A percentile compares a stretch with the other conserved stretches of the same genome.
These are phyloP conservation scores for Cephus runcator DNA, from an alignment of 2,888 invertebrate genomes.

Conservation along the genomic window DNA sequence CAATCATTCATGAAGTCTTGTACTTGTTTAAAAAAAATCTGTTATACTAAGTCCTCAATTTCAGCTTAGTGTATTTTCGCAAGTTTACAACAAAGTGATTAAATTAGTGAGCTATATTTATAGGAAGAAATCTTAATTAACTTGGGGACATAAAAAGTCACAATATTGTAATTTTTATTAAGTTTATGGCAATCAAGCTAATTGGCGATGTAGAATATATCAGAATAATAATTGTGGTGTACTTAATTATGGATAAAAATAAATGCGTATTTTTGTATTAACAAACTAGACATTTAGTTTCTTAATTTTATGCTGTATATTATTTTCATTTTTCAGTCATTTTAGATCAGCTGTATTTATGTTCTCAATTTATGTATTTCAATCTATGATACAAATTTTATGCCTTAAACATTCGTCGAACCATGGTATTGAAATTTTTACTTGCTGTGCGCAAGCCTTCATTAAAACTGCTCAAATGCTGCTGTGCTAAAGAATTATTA, in stretches of 20 bases:
- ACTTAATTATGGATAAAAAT: conserved; percentile 38
- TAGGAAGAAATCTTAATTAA: neutral
- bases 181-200: neutral
- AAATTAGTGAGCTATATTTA: neutral
- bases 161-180: neutral
- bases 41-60: neutral
- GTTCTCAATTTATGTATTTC: neutral
- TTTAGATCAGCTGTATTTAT: conserved; percentile 12
- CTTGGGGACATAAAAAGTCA: neutral
- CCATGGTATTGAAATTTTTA: conserved; percentile 70
- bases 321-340: neutral
- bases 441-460: conserved; percentile 72
- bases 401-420: conserved; percentile 68
- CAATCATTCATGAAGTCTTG: neutral
- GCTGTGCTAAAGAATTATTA: conserved; percentile 72
- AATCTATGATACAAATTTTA: neutral
- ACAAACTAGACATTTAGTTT: conserved; percentile 38
- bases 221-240: conserved; percentile 31
- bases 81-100: neutral
- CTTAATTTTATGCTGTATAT: neutral
- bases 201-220: conserved; percentile 10
- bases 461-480: conserved; percentile 70
- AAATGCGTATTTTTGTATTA: conserved; percentile 60
- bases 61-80: neutral
- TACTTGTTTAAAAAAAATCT: neutral